A percentile compares a stretch with the other conserved stretches of the same genome.
phyloP scores from a whole-genome alignment of 2,888 invertebrate species.

The Drosophila fungiperda region DNA sequence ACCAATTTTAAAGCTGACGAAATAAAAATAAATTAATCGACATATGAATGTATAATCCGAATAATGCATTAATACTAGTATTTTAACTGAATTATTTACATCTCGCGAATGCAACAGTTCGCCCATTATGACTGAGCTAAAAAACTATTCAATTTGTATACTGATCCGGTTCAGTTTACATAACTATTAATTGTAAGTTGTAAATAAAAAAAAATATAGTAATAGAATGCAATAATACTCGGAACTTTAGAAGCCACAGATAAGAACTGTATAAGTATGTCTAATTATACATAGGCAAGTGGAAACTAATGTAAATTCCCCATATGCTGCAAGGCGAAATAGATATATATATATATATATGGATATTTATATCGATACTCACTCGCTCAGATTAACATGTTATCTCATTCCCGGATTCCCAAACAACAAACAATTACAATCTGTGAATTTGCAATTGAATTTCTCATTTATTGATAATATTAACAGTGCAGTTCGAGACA shows the following conservation, averaged over 20 bases:
- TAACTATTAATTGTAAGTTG: background rate
- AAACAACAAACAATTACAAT: background rate
- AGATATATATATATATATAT: background rate
- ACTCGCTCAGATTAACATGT: background rate
- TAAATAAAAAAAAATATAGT: background rate
- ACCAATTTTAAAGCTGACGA: background rate
- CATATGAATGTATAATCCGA: background rate
- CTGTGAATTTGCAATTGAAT: slow-evolving; percentile 19
- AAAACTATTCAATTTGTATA: background rate
- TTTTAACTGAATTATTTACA: background rate
- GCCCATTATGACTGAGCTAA: background rate
- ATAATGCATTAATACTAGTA: background rate
- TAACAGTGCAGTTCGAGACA: slow-evolving; percentile 51
- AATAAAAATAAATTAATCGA: background rate
- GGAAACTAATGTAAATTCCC: background rate
- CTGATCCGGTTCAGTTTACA: background rate
- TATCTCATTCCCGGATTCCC: background rate
- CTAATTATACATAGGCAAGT: background rate
- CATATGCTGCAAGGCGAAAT: background rate
- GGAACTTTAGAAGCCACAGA: background rate
- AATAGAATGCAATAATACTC: background rate
- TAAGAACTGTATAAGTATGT: background rate
- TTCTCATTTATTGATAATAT: slow-evolving; percentile 49
- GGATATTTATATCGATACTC: background rate
- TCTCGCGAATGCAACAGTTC: background rate